phyloP scores from a whole-genome alignment of 2,888 invertebrate genomes.

The Sphecodes monilicornis region DNA sequence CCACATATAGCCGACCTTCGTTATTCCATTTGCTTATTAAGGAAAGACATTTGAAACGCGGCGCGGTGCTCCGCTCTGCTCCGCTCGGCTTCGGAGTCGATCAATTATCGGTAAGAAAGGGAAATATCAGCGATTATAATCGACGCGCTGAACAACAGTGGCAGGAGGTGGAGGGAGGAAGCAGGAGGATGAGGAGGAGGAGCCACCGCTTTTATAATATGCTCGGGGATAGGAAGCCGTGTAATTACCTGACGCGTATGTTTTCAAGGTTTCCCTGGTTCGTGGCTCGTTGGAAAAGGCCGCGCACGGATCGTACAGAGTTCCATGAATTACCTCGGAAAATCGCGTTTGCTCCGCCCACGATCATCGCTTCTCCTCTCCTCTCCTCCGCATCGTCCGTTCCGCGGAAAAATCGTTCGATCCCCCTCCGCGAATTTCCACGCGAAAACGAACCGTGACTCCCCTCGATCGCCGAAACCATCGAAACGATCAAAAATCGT shows the following conservation, averaged over 20 bases:
- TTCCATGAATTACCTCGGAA: conserved; percentile 4
- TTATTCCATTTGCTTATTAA: conserved; percentile 35
- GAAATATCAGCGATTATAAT: conserved; percentile 34
- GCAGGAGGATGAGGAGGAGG: background rate
- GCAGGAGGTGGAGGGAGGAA: background rate
- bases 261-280: conserved; percentile 56
- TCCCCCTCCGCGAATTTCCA: background rate
- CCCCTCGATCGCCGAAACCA: background rate
- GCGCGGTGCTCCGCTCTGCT: background rate
- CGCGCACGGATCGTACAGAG: background rate
- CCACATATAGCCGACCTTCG: conserved; percentile 32
- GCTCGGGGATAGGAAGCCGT: conserved; percentile 48
- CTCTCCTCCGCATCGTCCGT: background rate
- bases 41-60: conserved; percentile 31
- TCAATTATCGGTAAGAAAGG: conserved; percentile 38
- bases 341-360: conserved; percentile 4
- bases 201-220: conserved; percentile 19
- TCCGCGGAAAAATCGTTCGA: background rate
- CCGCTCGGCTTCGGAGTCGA: conserved; percentile 1
- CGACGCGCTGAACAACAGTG: background rate
- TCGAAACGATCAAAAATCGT: background rate
- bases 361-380: background rate
- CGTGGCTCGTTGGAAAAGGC: conserved; percentile 10
- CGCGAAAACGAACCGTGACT: background rate
- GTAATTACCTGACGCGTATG: conserved; percentile 60